Conservation (phyloP, 2,797 vertebrate species). For the Galaxias olidus region DNA sequence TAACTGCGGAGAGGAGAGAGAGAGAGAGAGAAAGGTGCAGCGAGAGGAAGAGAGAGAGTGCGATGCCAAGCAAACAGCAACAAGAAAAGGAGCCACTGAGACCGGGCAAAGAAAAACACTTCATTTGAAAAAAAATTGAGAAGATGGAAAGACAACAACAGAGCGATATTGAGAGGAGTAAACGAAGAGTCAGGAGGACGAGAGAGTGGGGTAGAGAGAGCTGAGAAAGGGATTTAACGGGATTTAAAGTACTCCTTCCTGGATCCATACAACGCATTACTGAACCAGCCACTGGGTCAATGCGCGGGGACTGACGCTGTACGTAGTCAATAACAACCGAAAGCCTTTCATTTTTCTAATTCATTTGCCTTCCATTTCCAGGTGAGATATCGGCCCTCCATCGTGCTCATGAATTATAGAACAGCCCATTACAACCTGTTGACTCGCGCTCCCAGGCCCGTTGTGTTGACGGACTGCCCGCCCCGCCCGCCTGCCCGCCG, state of each 20-base stretch:
- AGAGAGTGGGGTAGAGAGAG: constrained; percentile 19
- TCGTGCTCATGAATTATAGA: constrained; percentile 58
- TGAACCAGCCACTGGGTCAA: constrained; percentile 43
- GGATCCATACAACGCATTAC: constrained; percentile 41
- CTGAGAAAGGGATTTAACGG: constrained; percentile 28
- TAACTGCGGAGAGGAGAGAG: constrained; percentile 24
- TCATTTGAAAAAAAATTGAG: not conserved
- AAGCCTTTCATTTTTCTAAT: constrained; percentile 48
- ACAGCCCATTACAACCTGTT: constrained; percentile 61
- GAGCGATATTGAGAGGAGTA: constrained; percentile 26
- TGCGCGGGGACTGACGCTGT: constrained; percentile 20
- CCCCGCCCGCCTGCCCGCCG: no score
- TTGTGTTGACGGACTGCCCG: constrained; percentile 38
- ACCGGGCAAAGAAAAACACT: not conserved
- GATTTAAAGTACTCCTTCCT: constrained; percentile 46
- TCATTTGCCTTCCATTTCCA: constrained; percentile 27
- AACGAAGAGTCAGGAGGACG: constrained; percentile 36
- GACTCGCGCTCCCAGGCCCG: constrained; percentile 40
- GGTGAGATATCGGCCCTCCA: constrained; percentile 23
- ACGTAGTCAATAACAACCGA: constrained; percentile 35
- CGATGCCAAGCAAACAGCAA: constrained; percentile 1
- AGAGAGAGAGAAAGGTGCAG: constrained; percentile 33
- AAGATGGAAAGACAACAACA: not conserved
- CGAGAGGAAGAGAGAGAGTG: not conserved
- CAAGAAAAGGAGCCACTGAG: constrained; percentile 25